phyloP scores from a whole-genome alignment of 2,113 vertebrate species.

The Chaetorhynchus papuensis region DNA sequence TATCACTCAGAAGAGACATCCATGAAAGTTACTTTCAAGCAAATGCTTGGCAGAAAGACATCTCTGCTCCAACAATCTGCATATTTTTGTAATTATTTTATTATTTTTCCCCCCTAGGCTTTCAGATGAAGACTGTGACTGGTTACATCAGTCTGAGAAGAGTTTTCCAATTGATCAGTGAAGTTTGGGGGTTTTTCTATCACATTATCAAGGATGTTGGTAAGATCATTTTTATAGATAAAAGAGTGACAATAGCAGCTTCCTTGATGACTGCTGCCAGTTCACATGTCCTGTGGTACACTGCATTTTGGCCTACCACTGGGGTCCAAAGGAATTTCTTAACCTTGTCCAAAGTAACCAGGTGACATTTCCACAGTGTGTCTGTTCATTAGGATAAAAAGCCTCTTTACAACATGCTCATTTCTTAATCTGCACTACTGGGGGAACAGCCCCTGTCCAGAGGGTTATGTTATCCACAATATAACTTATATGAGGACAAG shows the following conservation, averaged over 20 bases:
- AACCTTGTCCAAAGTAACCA: neutral
- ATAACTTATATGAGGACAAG: neutral
- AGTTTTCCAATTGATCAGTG: neutral
- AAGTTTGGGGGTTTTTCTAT: neutral
- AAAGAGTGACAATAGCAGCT: neutral
- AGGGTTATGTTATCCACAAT: neutral
- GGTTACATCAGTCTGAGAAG: neutral
- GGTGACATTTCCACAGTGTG: neutral
- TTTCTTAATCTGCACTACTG: accelerated
- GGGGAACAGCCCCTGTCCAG: neutral
- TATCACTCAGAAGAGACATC: neutral
- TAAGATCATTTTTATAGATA: neutral
- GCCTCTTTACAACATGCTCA: neutral
- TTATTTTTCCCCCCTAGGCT: neutral
- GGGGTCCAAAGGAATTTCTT: neutral
- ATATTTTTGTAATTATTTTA: neutral
- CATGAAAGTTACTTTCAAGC: neutral
- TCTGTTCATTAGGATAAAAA: neutral
- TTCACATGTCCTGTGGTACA: neutral
- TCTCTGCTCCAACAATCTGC: neutral
- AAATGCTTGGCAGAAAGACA: neutral
- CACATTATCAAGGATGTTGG: neutral
- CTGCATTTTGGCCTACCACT: neutral
- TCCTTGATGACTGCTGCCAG: neutral
- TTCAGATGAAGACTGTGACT: neutral